A percentile compares a stretch with the other conserved stretches of the same genome.
These are phyloP conservation scores for Chloropsis hardwickii DNA, from an alignment of 2,113 vertebrate species.

Conservation along the genomic window DNA sequence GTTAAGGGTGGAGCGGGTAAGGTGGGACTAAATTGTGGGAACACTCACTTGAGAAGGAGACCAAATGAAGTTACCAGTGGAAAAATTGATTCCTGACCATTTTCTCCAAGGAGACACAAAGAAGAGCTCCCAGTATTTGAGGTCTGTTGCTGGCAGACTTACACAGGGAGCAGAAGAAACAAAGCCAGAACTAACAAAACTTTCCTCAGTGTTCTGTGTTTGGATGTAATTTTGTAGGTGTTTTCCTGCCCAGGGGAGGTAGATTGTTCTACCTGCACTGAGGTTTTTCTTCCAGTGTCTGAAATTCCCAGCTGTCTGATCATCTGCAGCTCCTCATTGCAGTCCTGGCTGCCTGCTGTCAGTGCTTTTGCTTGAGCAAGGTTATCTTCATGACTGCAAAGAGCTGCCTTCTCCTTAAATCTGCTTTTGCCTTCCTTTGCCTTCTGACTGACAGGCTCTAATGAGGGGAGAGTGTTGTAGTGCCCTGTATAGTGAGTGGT, in stretches of 20 bases:
- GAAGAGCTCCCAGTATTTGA: background rate
- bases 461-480: conserved; percentile 10
- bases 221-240: background rate
- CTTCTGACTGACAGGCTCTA: conserved; percentile 37
- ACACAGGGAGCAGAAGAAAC: background rate
- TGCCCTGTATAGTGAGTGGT: background rate
- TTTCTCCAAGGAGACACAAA: background rate
- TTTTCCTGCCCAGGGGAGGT: background rate
- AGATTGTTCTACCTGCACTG: background rate
- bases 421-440: background rate
- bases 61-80: background rate
- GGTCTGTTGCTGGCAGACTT: background rate
- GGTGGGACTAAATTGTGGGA: background rate
- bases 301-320: background rate
- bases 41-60: background rate
- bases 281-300: background rate
- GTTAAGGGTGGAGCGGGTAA: background rate
- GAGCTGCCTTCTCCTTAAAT: conserved; percentile 11
- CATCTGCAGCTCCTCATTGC: background rate
- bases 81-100: background rate
- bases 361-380: background rate
- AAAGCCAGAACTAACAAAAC: background rate
- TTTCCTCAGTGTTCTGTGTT: background rate
- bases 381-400: background rate
- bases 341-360: background rate